A percentile compares a stretch with the other conserved stretches of the same genome.
These are phyloP conservation scores for Drusus annulatus DNA, from an alignment of 1,140 invertebrate genomes.

Conservation along the genomic window DNA sequence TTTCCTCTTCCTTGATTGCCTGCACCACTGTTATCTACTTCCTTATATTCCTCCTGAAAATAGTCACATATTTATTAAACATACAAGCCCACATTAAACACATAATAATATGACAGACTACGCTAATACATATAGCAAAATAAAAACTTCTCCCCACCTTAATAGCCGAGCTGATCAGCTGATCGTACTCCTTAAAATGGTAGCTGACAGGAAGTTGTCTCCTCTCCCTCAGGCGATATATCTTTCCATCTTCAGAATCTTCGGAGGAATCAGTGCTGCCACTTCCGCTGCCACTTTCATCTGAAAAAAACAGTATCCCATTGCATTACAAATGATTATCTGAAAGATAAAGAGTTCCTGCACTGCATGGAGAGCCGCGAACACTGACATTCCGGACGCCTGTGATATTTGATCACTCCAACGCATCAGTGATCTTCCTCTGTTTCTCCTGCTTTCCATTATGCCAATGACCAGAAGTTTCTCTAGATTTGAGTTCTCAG, in stretches of 20 bases:
- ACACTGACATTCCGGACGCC: no score
- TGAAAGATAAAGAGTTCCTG: no score
- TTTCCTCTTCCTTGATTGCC: conserved; percentile 89
- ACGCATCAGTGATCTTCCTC: no score
- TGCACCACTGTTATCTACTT: conserved; percentile 69
- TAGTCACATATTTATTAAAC: not conserved
- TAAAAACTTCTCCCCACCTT: conserved; percentile 70
- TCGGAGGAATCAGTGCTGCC: conserved; percentile 68
- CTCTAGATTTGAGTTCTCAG: no score
- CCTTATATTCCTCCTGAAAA: conserved; percentile 58
- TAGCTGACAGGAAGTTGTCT: conserved; percentile 85
- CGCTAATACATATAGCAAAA: no score
- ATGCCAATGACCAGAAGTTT: no score
- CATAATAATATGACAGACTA: no score
- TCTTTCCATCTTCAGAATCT: conserved; percentile 79
- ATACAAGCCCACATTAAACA: not conserved
- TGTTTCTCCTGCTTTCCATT: no score
- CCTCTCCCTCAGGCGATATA: conserved; percentile 86
- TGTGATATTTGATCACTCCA: no score
- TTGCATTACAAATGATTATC: no score
- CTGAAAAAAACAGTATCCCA: not conserved
- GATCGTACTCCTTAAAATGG: conserved; percentile 93
- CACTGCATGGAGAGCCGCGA: no score
- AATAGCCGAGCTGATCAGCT: conserved; percentile 93
- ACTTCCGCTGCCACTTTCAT: conserved; percentile 48